phyloP scores from a whole-genome alignment of 2,113 vertebrate species.

The Donacobius atricapilla region DNA sequence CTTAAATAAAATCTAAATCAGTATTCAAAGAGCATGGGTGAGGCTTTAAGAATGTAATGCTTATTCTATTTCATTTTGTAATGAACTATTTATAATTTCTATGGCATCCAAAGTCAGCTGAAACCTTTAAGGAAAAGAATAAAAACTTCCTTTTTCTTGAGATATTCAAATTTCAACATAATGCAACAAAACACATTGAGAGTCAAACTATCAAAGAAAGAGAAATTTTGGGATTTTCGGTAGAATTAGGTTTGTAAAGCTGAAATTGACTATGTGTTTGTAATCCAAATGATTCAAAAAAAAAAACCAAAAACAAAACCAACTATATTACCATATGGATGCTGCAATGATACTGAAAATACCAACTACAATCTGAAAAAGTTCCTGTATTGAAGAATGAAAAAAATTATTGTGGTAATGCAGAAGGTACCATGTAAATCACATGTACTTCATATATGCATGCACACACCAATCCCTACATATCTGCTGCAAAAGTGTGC shows the following conservation, averaged over 20 bases:
- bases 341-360: not conserved
- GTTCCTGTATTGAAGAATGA: not conserved
- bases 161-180: not conserved
- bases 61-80: not conserved
- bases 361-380: not conserved
- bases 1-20: not conserved
- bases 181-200: not conserved
- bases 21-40: not conserved
- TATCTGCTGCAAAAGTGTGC: not conserved
- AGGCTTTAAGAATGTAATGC: not conserved
- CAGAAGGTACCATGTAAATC: not conserved
- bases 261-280: not conserved
- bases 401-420: not conserved
- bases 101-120: not conserved
- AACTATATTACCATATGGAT: not conserved
- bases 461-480: not conserved
- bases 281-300: too few relatives aligned
- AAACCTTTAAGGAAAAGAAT: not conserved
- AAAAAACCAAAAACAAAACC: too few relatives aligned
- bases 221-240: not conserved
- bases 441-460: not conserved
- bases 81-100: not conserved
- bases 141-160: not conserved
- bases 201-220: not conserved
- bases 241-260: not conserved